Evolutionary conservation across 2,888 invertebrate species (phyloP), one percentile per base, ranked within the genome.

Genomic region (Caenorhabditis angaria): DNA sequence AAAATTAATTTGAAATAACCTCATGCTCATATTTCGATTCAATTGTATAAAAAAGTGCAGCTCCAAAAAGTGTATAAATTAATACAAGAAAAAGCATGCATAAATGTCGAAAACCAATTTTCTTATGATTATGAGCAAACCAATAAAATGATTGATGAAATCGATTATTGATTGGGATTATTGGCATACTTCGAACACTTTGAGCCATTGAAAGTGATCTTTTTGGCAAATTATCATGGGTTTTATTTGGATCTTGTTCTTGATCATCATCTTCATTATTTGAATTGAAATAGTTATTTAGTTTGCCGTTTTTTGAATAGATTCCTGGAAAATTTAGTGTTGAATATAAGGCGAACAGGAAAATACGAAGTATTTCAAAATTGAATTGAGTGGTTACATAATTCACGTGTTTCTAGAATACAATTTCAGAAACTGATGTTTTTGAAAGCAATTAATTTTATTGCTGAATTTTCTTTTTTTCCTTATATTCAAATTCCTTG

Each of bases 121-220:
- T 73, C 41, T 75, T 74, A 57, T 77, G 77, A 60, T 77, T 73
- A 41, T 76, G 71, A 14, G 78, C 77, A 25, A 81, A 71, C 70
- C 73, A 81, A 51, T 81, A 81, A 62, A 81, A 77, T 2, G 78
- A 78, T 25, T 74, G 65, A 8, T 70, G 70, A 54, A 81, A 78
- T 58, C 71, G 55, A 47, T 71, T 71, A 63, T 66, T 71, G 1
- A 66, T 47, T 5, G 70, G 70, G 24, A 66, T 66, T 22, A 66
- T 61, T 0, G 66, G 66, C 55, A 66, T 47, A 32, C 66, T 71
- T 22, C 61, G 35, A 10, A 60, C 60, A 41, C 66, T 66, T 51
- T 66, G 66, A 6, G 66, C 71, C 66, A 65, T 70, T 12, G 71
- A 71, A 14, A 64, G 29, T 6, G 51, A 63, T 8, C 56, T 18